phyloP scores from a whole-genome alignment of 2,797 vertebrate species.

The Echiichthys vipera region DNA sequence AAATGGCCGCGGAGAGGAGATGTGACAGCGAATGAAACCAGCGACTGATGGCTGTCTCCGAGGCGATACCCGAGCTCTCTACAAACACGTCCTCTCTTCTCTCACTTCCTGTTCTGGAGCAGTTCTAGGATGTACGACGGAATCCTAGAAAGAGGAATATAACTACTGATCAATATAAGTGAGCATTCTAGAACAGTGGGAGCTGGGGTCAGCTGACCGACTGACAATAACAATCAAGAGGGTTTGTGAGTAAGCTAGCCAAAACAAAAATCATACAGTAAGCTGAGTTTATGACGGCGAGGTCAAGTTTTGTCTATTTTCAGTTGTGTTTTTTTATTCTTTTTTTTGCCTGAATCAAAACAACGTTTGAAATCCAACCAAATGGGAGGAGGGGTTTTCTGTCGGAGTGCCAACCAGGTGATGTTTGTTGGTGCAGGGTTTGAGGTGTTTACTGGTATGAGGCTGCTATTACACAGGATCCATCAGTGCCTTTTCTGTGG shows the following conservation, averaged over 20 bases:
- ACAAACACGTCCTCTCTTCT: conserved; percentile 43
- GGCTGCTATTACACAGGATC: conserved; percentile 6
- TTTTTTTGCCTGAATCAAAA: conserved; percentile 58
- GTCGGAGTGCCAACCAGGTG: not conserved
- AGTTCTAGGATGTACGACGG: conserved; percentile 21
- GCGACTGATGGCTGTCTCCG: conserved; percentile 38
- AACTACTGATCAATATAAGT: not conserved
- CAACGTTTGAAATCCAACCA: conserved; percentile 56
- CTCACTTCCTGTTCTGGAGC: conserved; percentile 45
- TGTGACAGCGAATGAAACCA: conserved; percentile 23
- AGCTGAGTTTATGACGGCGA: conserved; percentile 41
- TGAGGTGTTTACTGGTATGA: not conserved
- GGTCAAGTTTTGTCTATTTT: conserved; percentile 37
- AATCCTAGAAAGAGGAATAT: conserved; percentile 25
- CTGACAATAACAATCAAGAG: conserved; percentile 62
- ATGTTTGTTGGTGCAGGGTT: not conserved
- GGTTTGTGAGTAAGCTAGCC: conserved; percentile 46
- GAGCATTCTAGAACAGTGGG: conserved; percentile 41
- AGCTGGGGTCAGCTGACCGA: conserved; percentile 51
- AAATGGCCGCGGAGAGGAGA: conserved; percentile 31
- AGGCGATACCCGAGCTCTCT: conserved; percentile 50
- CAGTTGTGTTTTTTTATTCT: not conserved
- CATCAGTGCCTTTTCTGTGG: not conserved
- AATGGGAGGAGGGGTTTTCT: not conserved
- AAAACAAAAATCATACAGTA: conserved; percentile 43